Conservation (phyloP, 2,797 vertebrate species). For the Spinus pinus region DNA sequence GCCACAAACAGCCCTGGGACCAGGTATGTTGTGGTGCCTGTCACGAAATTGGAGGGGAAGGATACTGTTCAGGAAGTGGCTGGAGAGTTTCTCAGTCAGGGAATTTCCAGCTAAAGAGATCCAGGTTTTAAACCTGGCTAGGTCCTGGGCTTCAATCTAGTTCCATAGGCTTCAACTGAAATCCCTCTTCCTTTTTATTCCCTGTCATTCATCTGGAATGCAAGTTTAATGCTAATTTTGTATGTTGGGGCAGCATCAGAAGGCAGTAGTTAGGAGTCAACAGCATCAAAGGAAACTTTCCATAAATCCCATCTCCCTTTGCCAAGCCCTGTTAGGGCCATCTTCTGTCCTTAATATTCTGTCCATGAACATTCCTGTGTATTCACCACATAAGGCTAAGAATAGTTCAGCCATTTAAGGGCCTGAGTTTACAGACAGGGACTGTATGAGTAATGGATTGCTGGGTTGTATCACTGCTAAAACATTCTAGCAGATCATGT, state of each 20-base stretch:
- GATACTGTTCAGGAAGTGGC: background rate
- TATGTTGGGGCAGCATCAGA: background rate
- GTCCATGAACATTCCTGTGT: conserved; percentile 52
- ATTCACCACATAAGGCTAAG: conserved; percentile 54
- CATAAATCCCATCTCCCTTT: conserved; percentile 12
- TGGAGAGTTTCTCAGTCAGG: background rate
- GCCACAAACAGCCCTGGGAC: background rate
- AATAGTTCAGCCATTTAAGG: conserved; percentile 65
- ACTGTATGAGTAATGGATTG: background rate
- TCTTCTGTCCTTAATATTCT: conserved; percentile 59
- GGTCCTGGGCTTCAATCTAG: background rate
- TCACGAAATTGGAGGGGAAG: background rate
- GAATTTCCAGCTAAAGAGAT: background rate
- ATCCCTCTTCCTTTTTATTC: background rate
- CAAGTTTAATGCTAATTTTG: conserved; percentile 3
- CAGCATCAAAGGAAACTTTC: conserved; percentile 49
- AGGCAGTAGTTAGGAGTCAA: conserved; percentile 33
- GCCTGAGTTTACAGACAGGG: background rate
- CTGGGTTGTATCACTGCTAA: background rate
- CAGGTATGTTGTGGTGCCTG: background rate
- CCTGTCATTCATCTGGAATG: conserved; percentile 19
- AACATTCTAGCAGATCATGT: background rate
- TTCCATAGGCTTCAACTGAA: background rate
- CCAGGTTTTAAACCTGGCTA: background rate
- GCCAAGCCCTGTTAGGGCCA: conserved; percentile 33